Evolutionary conservation across 2,113 vertebrate genomes (phyloP).

Genomic region (Atherinomorus stipes): DNA sequence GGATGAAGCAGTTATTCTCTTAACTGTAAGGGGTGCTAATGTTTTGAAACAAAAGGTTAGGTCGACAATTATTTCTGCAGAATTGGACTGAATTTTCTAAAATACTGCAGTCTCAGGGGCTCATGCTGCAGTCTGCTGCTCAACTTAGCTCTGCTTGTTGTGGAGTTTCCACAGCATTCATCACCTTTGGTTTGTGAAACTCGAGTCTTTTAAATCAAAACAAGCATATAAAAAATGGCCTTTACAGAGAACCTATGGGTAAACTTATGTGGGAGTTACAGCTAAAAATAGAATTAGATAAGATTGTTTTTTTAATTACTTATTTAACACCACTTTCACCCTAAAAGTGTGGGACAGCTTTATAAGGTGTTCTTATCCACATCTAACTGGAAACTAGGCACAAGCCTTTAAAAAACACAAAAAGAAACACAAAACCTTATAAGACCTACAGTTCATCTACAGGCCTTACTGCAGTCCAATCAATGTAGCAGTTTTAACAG

Average conservation of each 20-base stretch:
- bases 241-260: background rate
- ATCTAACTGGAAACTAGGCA: conserved; percentile 3
- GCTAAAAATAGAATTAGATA: background rate
- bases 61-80: background rate
- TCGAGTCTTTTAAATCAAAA: background rate
- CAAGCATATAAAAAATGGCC: background rate
- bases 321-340: background rate
- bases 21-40: background rate
- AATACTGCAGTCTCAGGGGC: background rate
- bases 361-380: background rate
- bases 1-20: background rate
- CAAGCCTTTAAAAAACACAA: background rate
- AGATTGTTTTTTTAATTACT: too few species aligned
- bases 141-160: background rate
- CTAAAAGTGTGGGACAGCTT: background rate
- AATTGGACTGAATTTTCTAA: background rate
- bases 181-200: background rate
- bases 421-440: background rate
- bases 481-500: background rate
- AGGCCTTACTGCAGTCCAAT: background rate
- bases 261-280: background rate
- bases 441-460: background rate
- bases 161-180: background rate
- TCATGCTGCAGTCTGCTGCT: background rate
- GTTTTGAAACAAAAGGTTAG: background rate